Base-by-base conservation (phyloP, 2,797 vertebrate species). In the Scarus forsteni region DNA sequence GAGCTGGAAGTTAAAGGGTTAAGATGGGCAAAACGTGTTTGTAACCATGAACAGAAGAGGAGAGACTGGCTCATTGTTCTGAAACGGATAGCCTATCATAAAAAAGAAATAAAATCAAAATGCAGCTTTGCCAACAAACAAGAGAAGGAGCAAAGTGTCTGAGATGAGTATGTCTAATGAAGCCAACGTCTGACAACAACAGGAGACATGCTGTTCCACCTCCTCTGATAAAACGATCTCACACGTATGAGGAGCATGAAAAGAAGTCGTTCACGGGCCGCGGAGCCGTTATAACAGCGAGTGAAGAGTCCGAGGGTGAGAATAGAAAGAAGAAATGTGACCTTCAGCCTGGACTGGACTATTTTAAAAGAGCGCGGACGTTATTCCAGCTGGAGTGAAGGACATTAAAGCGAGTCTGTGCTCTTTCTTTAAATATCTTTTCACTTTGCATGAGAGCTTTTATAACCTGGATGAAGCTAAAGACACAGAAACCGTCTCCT, bases 281-380 rank as follows among this genome's bases (percentile, higher is more conserved):
- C 51, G 16, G 40, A 18, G 57, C 54, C 56, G 27, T 50, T 18
- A 42, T 57, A 69, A 27, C 51, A 11, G 42, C 9, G 6, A 50
- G 65, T 67, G 43, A 84, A 77, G 79, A 79, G 66, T 55, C 78
- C 34, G 13, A 53, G 81, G 67, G 75, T 88, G 86, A 90, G 90
- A 92, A 91, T 83, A 92, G 90, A 89, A 87, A 72, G 82, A 78
- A 82, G 92, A 92, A 91, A 94, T 92, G 86, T 91, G 91, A 94
- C 91, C 90, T 89, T 85, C 70, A 84, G 60, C 57, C 71, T 46
- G 63, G 18, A 67, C 53, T 1, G 36, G 45, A 88, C 90, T 93
- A 93, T 94, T 94, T 94, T 88, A 91, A 83, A 84, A 85, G 78
- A 59, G 4, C 64, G 7, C 10, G 59, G 69, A 18, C 42, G 12